A percentile compares a stretch with the other conserved stretches of the same genome.
Conservation (phyloP, 2,113 vertebrate genomes). For the Falco punctatus region DNA sequence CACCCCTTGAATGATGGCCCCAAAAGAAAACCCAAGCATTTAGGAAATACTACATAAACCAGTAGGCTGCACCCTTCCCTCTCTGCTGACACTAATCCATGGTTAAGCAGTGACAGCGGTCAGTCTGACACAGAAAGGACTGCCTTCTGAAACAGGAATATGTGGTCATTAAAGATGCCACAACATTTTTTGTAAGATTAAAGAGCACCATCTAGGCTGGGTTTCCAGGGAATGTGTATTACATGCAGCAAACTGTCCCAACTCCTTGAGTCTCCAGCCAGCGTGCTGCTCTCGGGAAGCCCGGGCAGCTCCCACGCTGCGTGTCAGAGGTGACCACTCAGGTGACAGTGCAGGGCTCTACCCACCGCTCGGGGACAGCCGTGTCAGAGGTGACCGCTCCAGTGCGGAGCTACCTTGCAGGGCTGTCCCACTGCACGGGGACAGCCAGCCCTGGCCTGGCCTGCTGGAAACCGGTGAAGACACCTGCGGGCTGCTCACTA, state of each 20-base stretch:
- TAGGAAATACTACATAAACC: neutral
- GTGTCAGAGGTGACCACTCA: fast-evolving
- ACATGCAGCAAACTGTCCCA: neutral
- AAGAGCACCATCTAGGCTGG: neutral
- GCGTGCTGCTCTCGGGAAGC: fast-evolving
- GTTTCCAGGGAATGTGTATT: neutral
- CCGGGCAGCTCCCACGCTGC: neutral
- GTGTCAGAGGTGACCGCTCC: fast-evolving
- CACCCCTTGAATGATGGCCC: neutral
- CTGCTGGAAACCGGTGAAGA: neutral
- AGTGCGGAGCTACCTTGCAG: neutral
- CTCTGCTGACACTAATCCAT: neutral
- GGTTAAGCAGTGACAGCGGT: neutral
- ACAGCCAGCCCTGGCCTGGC: neutral
- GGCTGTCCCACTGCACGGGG: neutral
- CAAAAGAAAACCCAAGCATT: neutral
- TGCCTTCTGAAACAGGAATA: neutral
- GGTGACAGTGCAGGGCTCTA: neutral
- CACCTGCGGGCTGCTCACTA: neutral
- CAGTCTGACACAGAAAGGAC: neutral
- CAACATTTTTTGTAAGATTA: neutral
- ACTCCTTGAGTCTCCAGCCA: neutral
- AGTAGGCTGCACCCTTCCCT: neutral
- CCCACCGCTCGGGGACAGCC: neutral
- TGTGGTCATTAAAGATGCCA: neutral